Conservation (phyloP, 2,888 invertebrate species). For the Drosophila ezoana region DNA sequence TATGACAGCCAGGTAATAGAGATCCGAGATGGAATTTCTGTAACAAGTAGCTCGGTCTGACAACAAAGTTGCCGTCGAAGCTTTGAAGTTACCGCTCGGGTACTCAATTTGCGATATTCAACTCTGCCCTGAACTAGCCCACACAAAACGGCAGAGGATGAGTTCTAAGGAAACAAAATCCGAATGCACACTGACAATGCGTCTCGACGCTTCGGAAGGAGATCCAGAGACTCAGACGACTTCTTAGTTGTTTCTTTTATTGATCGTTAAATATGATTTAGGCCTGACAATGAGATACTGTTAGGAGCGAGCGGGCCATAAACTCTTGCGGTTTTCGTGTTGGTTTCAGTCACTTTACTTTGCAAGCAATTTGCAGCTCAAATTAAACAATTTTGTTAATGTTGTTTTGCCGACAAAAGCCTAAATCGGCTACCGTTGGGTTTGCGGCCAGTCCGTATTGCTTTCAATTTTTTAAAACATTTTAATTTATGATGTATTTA, state of each 20-base stretch:
- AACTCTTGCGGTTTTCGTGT: constrained; percentile 53
- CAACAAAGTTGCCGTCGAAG: constrained; percentile 61
- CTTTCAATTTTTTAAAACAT: constrained; percentile 4
- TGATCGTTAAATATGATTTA: constrained; percentile 81
- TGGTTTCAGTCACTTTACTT: constrained; percentile 42
- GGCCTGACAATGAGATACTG: constrained; percentile 77
- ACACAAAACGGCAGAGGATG: constrained; percentile 51
- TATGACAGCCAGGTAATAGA: constrained; percentile 22
- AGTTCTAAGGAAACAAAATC: constrained; percentile 66
- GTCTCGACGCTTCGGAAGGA: not conserved
- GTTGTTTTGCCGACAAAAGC: constrained; percentile 54
- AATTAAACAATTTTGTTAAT: constrained; percentile 70
- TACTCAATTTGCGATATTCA: constrained; percentile 66
- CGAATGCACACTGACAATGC: constrained; percentile 31
- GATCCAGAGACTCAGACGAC: constrained; percentile 11
- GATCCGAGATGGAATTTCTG: constrained; percentile 27
- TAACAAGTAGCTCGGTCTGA: constrained; percentile 8
- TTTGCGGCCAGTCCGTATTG: constrained; percentile 32
- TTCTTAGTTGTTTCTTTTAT: constrained; percentile 60
- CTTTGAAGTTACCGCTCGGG: constrained; percentile 69
- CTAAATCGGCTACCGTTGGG: constrained; percentile 53
- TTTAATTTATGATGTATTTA: constrained; percentile 13
- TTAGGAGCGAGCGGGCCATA: constrained; percentile 55
- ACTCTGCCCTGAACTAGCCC: constrained; percentile 55
- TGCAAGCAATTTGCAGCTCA: constrained; percentile 51